phyloP scores from a whole-genome alignment of 2,888 invertebrate genomes.

The Gastrophysa polygoni region DNA sequence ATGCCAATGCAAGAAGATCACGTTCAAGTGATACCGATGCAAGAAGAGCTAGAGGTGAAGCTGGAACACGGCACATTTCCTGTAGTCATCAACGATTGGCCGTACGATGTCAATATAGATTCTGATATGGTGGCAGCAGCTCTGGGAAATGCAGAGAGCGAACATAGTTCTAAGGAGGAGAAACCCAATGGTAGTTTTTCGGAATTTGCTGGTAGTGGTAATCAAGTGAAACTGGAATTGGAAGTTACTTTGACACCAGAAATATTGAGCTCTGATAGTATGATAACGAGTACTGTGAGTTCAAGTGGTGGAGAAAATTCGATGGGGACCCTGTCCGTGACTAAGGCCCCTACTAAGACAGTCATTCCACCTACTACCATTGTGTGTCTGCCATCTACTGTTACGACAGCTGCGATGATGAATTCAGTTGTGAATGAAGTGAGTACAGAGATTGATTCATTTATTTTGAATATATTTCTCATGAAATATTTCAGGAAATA shows the following conservation, averaged over 20 bases:
- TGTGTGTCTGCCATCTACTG: conserved; percentile 59
- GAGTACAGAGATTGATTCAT: no score
- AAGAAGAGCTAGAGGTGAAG: conserved; percentile 66
- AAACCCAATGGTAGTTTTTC: conserved; percentile 11
- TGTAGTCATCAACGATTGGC: conserved; percentile 58
- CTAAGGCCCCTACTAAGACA: conserved; percentile 39
- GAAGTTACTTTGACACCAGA: conserved; percentile 69
- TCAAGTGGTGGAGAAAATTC: conserved; percentile 43
- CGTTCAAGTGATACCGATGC: conserved; percentile 61
- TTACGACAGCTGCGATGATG: conserved; percentile 50
- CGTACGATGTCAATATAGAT: conserved; percentile 58
- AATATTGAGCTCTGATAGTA: conserved; percentile 60
- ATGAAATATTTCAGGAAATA: no score
- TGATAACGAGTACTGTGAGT: conserved; percentile 63
- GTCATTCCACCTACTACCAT: conserved; percentile 63
- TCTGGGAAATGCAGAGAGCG: conserved; percentile 47
- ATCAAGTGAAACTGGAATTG: conserved; percentile 62
- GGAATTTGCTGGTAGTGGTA: conserved; percentile 36
- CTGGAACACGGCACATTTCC: conserved; percentile 61
- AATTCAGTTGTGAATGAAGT: conserved; percentile 45
- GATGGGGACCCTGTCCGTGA: conserved; percentile 48
- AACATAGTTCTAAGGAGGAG: conserved; percentile 23
- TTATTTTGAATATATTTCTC: no score
- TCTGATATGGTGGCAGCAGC: conserved; percentile 62
- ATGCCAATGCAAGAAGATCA: conserved; percentile 65